Evolutionary conservation across 1,140 invertebrate species (phyloP), one percentile per base, ranked within the genome.

Genomic region (Drosophila pectinifera): DNA sequence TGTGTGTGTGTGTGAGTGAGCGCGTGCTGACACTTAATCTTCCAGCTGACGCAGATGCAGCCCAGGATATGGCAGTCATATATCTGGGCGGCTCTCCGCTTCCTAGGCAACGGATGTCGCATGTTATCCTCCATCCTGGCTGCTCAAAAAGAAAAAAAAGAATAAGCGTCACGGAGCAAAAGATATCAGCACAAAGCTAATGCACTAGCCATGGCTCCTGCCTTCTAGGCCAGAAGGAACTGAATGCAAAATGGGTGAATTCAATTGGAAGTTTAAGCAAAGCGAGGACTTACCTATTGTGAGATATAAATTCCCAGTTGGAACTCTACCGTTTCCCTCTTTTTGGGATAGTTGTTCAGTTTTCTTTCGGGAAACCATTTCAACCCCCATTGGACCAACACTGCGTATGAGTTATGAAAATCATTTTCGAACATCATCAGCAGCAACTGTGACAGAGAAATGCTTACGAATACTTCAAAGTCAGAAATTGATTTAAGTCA

Each of bases 401-500:
- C 57, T 62, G 58, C 65, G 80, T 75, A 61, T 88, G 72, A 83
- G 80, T 88, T 88, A 88, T 88, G 84, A 88, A 89, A 88, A 80
- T 73, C 63, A 73, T 77, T 88, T 86, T 36, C 53, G 22, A 53
- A 57, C 41, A 72, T 56, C 74, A 70, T 57, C 42, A 41, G 65
- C 79, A 62, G 72, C 80, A 72, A 75, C 48, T 80, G 80, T 42
- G 70, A 49, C 42, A 26, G 65, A 61, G 70, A 70, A 88, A 84
- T 84, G 78, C 64, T 79, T 55, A 64, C 57, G 55, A 80, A 83
- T 88, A 89, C 80, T 86, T 88, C 84, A 88, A 84, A 89, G 84
- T 90, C 85, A 84, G 84, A 80, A 89, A 89, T 89, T 89, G 84
- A 89, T 89, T 89, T 80, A 90, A 89, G 84, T 80, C 84, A 80